Evolutionary conservation across 2,888 invertebrate genomes (phyloP).

Genomic region (Eueremaeus valkanovi): DNA sequence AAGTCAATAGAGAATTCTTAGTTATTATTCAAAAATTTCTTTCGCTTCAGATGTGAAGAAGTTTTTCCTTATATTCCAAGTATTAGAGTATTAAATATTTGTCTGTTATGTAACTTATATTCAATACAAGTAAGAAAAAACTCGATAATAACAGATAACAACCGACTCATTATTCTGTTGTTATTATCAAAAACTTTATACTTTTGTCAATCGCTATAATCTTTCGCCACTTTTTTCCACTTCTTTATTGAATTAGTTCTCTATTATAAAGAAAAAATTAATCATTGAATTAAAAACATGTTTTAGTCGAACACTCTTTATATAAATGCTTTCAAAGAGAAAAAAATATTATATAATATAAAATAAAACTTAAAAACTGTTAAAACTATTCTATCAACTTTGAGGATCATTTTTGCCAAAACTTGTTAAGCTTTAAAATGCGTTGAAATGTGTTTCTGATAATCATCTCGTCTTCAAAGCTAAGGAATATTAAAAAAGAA

Average conservation of each 20-base stretch:
- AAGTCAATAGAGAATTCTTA: background rate
- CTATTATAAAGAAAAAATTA: background rate
- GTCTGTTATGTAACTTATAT: background rate
- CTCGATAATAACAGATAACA: background rate
- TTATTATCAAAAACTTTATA: background rate
- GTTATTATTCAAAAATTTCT: background rate
- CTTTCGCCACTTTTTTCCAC: background rate
- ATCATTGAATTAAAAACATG: slow-evolving; percentile 7
- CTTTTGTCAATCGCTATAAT: slow-evolving; percentile 18
- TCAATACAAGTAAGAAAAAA: background rate
- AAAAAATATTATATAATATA: background rate
- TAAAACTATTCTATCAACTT: slow-evolving; percentile 4
- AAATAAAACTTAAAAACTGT: background rate
- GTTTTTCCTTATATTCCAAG: background rate
- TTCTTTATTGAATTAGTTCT: background rate
- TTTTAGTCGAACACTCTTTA: slow-evolving; percentile 4
- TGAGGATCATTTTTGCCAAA: slow-evolving; percentile 25
- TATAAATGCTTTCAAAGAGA: slow-evolving; percentile 2
- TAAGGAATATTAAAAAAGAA: background rate
- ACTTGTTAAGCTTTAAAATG: slow-evolving; percentile 22
- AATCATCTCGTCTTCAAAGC: slow-evolving; percentile 2
- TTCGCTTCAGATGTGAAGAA: background rate
- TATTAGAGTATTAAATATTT: background rate
- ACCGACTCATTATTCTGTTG: background rate
- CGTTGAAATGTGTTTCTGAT: slow-evolving; percentile 21